Evolutionary conservation across 2,888 invertebrate genomes (phyloP).

Genomic region (Cantharis rufa): DNA sequence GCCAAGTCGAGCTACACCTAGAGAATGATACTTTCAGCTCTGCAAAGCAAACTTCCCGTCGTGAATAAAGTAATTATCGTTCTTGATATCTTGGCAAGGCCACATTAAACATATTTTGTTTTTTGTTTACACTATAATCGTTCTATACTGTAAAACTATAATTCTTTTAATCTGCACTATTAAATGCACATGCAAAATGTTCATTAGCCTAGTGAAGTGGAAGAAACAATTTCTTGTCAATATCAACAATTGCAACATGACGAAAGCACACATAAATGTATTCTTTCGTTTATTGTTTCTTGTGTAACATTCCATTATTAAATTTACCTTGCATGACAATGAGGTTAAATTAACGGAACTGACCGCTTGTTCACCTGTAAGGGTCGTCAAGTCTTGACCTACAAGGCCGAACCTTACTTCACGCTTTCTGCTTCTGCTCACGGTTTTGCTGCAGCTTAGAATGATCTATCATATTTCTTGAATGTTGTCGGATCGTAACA

Average conservation of each 20-base stretch:
- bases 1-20: background rate
- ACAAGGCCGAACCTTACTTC: constrained; percentile 19
- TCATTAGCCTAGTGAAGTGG: background rate
- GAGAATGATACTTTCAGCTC: background rate
- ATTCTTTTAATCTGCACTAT: background rate
- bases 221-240: background rate
- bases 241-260: background rate
- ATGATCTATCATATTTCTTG: background rate
- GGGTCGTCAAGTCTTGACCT: constrained; percentile 21
- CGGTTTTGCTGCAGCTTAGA: background rate
- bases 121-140: background rate
- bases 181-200: background rate
- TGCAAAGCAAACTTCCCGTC: background rate
- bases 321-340: constrained; percentile 3
- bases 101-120: background rate
- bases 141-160: background rate
- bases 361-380: constrained; percentile 19
- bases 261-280: background rate
- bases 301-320: background rate
- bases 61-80: background rate
- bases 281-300: background rate
- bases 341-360: constrained; percentile 16
- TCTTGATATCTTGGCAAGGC: background rate
- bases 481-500: background rate
- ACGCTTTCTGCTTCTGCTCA: constrained; percentile 25